These are phyloP conservation scores for Sylvicapra grimmia DNA, from an alignment of 2,113 vertebrate species.

Conservation along the genomic window DNA sequence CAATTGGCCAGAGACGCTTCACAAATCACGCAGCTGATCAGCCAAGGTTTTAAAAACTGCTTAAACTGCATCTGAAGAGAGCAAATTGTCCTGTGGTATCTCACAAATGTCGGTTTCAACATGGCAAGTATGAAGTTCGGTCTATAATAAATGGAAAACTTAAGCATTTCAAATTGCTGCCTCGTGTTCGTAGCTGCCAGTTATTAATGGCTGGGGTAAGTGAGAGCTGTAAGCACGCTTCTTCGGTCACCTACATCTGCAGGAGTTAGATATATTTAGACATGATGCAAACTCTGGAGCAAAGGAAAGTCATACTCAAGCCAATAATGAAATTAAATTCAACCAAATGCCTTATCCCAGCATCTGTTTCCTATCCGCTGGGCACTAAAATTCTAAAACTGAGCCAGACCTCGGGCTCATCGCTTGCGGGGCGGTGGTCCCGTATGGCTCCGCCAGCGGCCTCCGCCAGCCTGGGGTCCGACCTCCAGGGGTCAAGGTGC, in stretches of 20 bases:
- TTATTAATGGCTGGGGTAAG: not conserved
- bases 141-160: not conserved
- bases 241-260: not conserved
- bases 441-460: accelerated
- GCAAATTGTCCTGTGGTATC: not conserved
- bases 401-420: not conserved
- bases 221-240: not conserved
- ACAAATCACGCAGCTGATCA: not conserved
- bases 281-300: not conserved
- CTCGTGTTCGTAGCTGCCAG: not conserved
- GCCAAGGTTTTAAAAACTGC: not conserved
- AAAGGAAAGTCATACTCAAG: not conserved
- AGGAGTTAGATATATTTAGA: constrained; percentile 21
- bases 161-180: not conserved
- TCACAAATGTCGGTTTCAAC: not conserved
- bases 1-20: not conserved
- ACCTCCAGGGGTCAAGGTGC: accelerated
- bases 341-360: not conserved
- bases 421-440: accelerated
- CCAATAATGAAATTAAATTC: constrained; percentile 32
- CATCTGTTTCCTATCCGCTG: not conserved
- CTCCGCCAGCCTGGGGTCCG: accelerated
- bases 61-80: not conserved
- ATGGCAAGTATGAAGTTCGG: not conserved
- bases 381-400: accelerated